phyloP scores from a whole-genome alignment of 1,140 invertebrate genomes.

The Daktulosphaira vitifoliae region DNA sequence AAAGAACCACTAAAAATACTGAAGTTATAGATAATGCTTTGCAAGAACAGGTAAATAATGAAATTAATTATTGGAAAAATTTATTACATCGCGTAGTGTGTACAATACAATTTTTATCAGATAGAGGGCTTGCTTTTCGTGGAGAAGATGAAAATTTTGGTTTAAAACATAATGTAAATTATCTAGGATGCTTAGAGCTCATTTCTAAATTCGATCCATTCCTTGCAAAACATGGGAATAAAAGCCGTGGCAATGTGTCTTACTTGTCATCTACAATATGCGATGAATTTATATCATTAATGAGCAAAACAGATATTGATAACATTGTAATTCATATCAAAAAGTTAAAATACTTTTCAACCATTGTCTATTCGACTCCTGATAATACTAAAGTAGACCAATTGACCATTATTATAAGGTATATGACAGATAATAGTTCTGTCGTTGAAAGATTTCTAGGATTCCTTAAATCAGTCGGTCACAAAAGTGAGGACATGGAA shows the following conservation, averaged over 20 bases:
- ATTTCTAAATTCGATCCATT: constrained; percentile 37
- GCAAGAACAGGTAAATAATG: neutral
- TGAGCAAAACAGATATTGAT: constrained; percentile 37
- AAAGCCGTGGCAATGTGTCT: constrained; percentile 33
- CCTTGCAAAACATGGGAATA: constrained; percentile 35
- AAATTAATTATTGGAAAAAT: constrained; percentile 5
- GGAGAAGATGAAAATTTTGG: constrained; percentile 4
- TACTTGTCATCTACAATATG: constrained; percentile 40
- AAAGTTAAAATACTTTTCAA: constrained; percentile 42
- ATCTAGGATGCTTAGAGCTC: constrained; percentile 40
- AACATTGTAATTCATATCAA: constrained; percentile 40
- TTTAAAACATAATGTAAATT: constrained; percentile 38
- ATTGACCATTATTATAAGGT: constrained; percentile 39
- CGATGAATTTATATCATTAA: constrained; percentile 42
- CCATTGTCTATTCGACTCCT: constrained; percentile 43
- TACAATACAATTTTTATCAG: neutral
- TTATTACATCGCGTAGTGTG: neutral
- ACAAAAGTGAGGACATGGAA: constrained; percentile 9
- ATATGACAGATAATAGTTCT: constrained; percentile 36
- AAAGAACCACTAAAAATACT: neutral
- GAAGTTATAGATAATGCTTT: neutral
- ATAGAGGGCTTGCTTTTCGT: neutral
- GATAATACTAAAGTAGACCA: constrained; percentile 43
- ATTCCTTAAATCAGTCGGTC: constrained; percentile 26
- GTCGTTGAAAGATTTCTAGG: constrained; percentile 16